phyloP scores from a whole-genome alignment of 2,797 vertebrate species.

The Leptatherina wallacei region DNA sequence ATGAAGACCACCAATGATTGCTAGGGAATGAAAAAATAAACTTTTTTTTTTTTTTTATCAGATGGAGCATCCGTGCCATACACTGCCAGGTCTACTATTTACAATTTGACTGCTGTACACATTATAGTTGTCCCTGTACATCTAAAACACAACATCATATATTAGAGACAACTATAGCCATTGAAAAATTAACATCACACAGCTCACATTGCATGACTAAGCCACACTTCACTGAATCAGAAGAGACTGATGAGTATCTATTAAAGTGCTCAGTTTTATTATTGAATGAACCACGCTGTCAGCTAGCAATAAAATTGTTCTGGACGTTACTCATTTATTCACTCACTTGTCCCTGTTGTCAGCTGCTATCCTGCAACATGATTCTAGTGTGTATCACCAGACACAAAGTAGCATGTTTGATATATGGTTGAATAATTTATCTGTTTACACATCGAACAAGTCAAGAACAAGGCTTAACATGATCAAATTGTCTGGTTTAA shows the following conservation, averaged over 20 bases:
- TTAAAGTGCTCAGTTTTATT: conserved; percentile 17
- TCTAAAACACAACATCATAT: conserved; percentile 1
- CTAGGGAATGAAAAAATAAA: too few species aligned
- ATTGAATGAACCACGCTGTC: conserved; percentile 4
- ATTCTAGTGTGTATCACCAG: conserved; percentile 15
- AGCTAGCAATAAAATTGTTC: conserved; percentile 14
- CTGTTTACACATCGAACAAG: conserved; percentile 67
- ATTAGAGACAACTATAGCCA: neutral
- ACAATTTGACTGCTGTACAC: neutral
- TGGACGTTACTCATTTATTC: conserved; percentile 4
- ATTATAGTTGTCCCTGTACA: neutral
- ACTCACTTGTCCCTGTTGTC: conserved; percentile 22
- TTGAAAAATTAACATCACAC: conserved; percentile 19
- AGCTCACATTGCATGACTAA: conserved; percentile 17
- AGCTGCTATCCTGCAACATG: conserved; percentile 24
- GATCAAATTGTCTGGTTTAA: conserved; percentile 56
- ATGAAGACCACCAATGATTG: too few species aligned
- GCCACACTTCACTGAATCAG: conserved; percentile 40
- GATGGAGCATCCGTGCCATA: neutral
- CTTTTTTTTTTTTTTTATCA: too few species aligned
- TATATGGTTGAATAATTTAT: conserved; percentile 52
- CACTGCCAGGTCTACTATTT: neutral
- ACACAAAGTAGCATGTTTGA: conserved; percentile 44
- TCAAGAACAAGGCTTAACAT: conserved; percentile 66
- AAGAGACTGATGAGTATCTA: conserved; percentile 34